These are phyloP conservation scores for Buceros bicornis DNA, from an alignment of 2,797 vertebrate genomes.

Conservation along the genomic window DNA sequence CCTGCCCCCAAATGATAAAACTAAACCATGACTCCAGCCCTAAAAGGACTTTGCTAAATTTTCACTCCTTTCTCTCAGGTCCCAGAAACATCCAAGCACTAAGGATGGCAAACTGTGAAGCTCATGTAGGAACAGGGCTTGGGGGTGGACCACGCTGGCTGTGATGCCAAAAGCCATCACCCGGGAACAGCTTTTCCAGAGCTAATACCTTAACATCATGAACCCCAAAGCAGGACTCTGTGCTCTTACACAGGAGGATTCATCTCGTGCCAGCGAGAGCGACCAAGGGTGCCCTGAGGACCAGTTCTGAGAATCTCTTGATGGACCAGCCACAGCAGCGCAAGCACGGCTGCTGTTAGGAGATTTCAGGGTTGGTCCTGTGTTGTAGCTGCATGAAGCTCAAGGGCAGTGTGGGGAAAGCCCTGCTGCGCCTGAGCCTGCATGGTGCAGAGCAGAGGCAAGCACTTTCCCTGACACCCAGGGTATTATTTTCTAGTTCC, in stretches of 20 bases:
- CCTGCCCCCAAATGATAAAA: neutral
- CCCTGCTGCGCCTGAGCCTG: fast-evolving
- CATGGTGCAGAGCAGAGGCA: fast-evolving
- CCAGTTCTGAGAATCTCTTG: neutral
- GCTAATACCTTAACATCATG: neutral
- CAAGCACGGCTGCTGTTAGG: neutral
- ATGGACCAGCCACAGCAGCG: fast-evolving
- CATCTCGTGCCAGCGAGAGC: neutral
- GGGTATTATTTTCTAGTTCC: neutral
- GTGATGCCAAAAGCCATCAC: neutral
- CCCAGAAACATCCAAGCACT: neutral
- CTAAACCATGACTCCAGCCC: neutral
- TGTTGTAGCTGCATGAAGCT: fast-evolving
- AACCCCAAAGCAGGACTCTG: neutral
- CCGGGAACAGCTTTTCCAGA: neutral
- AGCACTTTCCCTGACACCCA: fast-evolving
- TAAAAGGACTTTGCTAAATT: neutral
- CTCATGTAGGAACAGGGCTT: fast-evolving
- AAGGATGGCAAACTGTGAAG: neutral
- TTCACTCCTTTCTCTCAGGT: neutral
- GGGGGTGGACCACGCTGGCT: fast-evolving
- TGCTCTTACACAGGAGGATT: fast-evolving
- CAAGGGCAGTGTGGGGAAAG: neutral
- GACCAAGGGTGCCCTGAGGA: fast-evolving
- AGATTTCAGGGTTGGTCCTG: neutral